These are phyloP conservation scores for Danaus plexippus DNA, from an alignment of 1,140 invertebrate species.

Conservation along the genomic window DNA sequence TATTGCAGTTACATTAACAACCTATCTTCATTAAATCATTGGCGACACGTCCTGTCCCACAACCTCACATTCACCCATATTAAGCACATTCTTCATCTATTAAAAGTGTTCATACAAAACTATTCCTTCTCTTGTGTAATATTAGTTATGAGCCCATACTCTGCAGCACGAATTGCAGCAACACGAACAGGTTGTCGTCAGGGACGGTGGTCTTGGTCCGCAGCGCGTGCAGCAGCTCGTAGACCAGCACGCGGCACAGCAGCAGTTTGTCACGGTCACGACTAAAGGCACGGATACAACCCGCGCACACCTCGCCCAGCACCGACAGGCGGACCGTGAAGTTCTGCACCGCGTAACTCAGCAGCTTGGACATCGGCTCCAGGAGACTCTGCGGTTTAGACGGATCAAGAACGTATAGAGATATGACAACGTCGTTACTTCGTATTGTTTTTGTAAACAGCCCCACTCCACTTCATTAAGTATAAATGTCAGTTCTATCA, in stretches of 20 bases:
- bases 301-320: conserved; percentile 89
- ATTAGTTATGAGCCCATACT: conserved; percentile 23
- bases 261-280: conserved; percentile 95
- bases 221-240: conserved; percentile 94
- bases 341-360: conserved; percentile 92
- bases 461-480: no score
- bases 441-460: no score
- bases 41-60: no score
- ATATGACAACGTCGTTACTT: no score
- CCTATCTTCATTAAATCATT: no score
- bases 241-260: conserved; percentile 90
- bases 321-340: conserved; percentile 87
- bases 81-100: no score
- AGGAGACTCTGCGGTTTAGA: conserved; percentile 72
- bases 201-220: conserved; percentile 96
- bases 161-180: conserved; percentile 91
- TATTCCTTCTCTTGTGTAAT: background rate
- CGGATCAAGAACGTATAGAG: no score
- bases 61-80: no score
- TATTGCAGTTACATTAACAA: no score
- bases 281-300: conserved; percentile 90
- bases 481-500: no score
- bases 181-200: conserved; percentile 93
- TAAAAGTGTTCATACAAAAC: background rate
- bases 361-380: conserved; percentile 96